Evolutionary conservation across 2,888 invertebrate species (phyloP).

Genomic region (Meiosimyza decipiens): DNA sequence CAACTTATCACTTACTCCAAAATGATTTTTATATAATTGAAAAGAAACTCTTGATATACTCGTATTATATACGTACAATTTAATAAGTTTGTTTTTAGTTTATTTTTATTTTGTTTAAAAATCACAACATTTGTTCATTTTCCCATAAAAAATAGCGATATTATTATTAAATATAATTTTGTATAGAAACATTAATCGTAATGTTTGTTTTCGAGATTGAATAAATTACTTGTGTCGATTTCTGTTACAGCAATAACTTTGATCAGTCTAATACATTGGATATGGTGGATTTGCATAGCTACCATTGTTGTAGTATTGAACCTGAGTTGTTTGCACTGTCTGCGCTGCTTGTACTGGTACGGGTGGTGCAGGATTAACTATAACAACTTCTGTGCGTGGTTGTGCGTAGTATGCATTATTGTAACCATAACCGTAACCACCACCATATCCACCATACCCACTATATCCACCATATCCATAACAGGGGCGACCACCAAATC

Average conservation of each 20-base stretch:
- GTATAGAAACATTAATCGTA: no score
- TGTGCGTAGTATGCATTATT: slow-evolving; percentile 33
- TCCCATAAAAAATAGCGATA: no score
- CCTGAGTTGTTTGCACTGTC: slow-evolving; percentile 9
- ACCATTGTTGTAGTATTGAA: slow-evolving; percentile 36
- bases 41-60: no score
- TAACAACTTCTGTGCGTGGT: slow-evolving; percentile 41
- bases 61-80: no score
- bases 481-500: slow-evolving; percentile 33
- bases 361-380: slow-evolving; percentile 37
- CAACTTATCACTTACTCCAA: no score
- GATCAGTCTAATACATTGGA: slow-evolving; percentile 26
- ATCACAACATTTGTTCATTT: no score
- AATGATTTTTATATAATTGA: no score
- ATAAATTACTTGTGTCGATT: slow-evolving; percentile 11
- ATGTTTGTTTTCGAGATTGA: no score
- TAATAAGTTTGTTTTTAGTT: no score
- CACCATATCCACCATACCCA: slow-evolving; percentile 28
- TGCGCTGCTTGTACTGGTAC: slow-evolving; percentile 19
- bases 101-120: no score
- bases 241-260: not conserved
- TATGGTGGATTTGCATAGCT: slow-evolving; percentile 28
- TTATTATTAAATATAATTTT: no score
- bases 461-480: slow-evolving; percentile 41
- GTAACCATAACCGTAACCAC: slow-evolving; percentile 21